Conservation (phyloP, 2,888 invertebrate genomes). For the Eupithecia subumbrata region DNA sequence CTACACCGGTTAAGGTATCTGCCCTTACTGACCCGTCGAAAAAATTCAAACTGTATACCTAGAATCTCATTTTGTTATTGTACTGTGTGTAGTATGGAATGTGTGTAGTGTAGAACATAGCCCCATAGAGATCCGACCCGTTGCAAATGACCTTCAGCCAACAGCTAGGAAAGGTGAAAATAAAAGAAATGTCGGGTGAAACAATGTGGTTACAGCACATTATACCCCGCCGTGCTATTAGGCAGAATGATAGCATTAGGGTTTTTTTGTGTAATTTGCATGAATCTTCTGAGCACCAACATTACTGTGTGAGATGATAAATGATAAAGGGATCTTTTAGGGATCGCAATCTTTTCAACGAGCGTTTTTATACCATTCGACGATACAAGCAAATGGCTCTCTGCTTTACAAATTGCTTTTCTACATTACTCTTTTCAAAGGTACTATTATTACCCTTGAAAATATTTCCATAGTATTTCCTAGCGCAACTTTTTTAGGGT, state of each 20-base stretch:
- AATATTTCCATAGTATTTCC: background rate
- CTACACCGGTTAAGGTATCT: no score
- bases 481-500: no score
- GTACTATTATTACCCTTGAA: background rate
- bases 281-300: constrained; percentile 1
- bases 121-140: background rate
- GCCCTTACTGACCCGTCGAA: no score
- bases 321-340: background rate
- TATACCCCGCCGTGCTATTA: constrained; percentile 18
- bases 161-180: constrained; percentile 26
- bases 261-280: constrained; percentile 16
- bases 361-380: background rate
- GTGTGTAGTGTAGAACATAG: background rate
- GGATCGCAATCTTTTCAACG: background rate
- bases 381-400: background rate
- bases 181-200: constrained; percentile 29
- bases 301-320: background rate
- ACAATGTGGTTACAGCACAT: constrained; percentile 28
- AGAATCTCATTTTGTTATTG: background rate
- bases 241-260: constrained; percentile 16
- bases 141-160: constrained; percentile 29
- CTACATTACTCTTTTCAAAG: background rate
- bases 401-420: background rate
- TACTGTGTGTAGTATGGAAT: background rate
- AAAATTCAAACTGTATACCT: no score